Percentiles rank a stretch among this genome's conserved stretches.
These are phyloP conservation scores for Rotaria socialis DNA, from an alignment of 2,888 invertebrate genomes.

Conservation along the genomic window DNA sequence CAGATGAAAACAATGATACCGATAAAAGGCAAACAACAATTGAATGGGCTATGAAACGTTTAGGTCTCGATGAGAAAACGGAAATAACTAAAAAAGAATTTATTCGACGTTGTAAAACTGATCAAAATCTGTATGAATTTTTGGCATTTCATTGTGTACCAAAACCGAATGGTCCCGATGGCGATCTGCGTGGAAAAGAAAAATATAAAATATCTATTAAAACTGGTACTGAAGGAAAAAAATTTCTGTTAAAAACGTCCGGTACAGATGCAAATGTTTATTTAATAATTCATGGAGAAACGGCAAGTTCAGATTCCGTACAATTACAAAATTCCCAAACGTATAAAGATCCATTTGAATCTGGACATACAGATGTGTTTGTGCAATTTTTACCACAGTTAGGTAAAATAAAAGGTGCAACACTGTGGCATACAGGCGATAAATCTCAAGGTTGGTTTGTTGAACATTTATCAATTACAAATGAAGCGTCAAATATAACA, in stretches of 20 bases:
- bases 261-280: conserved; percentile 15
- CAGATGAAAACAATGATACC: neutral
- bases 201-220: neutral
- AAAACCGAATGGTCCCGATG: neutral
- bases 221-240: conserved; percentile 5
- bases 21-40: neutral
- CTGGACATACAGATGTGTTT: neutral
- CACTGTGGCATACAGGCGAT: neutral
- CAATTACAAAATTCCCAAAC: neutral
- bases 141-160: conserved; percentile 21
- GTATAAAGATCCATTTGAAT: neutral
- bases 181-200: conserved; percentile 13
- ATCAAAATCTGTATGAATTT: neutral
- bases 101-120: neutral
- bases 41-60: conserved; percentile 22
- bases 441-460: neutral
- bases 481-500: neutral
- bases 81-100: conserved; percentile 17
- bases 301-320: neutral
- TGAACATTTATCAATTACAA: neutral
- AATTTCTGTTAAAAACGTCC: neutral
- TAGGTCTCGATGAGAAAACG: neutral
- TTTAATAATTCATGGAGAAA: neutral
- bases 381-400: neutral
- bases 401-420: neutral